Conservation (phyloP, 2,888 invertebrate genomes). For the Elegia similella region DNA sequence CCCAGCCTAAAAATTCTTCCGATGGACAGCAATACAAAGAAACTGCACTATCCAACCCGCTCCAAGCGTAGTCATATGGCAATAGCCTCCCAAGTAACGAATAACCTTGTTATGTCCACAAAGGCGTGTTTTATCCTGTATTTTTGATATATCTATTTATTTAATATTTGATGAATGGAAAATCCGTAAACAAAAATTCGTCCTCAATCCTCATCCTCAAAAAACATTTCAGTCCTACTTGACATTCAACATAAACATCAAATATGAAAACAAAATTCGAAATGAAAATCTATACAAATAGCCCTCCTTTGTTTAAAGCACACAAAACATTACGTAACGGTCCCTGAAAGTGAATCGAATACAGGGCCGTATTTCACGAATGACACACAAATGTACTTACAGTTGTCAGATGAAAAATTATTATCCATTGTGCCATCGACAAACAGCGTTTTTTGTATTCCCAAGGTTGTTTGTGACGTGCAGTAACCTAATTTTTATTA, state of each 20-base stretch:
- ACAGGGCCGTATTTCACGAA: constrained; percentile 12
- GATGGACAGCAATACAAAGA: no score
- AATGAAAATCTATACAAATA: constrained; percentile 1
- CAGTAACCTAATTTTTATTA: constrained; percentile 13
- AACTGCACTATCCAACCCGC: no score
- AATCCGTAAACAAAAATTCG: no score
- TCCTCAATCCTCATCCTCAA: no score
- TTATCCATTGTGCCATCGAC: constrained; percentile 11
- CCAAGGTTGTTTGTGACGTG: neutral
- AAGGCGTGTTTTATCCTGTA: no score
- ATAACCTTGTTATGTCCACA: no score
- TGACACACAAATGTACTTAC: constrained; percentile 16
- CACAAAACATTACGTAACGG: neutral
- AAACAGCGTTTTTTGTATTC: constrained; percentile 11
- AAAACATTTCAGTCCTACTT: neutral
- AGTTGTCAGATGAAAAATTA: constrained; percentile 17
- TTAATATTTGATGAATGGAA: no score
- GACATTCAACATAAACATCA: neutral
- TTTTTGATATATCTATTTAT: no score
- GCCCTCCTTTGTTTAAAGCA: constrained; percentile 1
- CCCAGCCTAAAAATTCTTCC: no score
- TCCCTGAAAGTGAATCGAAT: constrained; percentile 9
- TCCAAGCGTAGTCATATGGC: no score
- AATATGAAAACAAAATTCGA: neutral
- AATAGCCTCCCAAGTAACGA: no score